These are phyloP conservation scores for Acanthoscelides obtectus DNA, from an alignment of 2,888 invertebrate genomes.

Conservation along the genomic window DNA sequence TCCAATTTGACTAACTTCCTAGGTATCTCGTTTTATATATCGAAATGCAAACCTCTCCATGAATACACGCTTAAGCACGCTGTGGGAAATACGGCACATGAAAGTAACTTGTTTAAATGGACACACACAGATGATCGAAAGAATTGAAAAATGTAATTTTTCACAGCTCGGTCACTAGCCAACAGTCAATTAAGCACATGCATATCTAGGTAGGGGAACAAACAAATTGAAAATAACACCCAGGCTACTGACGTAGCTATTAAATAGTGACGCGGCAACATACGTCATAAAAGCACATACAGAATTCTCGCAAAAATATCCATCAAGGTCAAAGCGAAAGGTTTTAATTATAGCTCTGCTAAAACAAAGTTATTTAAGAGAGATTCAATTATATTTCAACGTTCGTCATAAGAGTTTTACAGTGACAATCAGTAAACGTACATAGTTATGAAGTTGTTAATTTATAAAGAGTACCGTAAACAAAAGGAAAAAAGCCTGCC, in stretches of 20 bases:
- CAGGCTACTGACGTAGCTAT: not conserved
- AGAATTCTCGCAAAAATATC: not conserved
- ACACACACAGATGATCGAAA: not conserved
- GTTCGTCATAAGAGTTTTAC: not conserved
- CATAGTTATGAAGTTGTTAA: not conserved
- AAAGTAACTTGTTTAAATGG: no score
- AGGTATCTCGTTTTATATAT: no score
- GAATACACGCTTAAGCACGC: no score
- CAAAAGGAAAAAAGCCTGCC: not conserved
- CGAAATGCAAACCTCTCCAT: no score
- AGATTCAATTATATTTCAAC: not conserved
- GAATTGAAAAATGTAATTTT: not conserved
- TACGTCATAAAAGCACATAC: not conserved
- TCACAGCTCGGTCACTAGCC: not conserved
- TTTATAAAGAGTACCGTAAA: not conserved
- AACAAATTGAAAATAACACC: not conserved
- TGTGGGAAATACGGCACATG: no score
- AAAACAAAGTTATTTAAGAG: not conserved
- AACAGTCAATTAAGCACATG: not conserved
- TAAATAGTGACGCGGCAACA: not conserved
- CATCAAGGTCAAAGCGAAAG: not conserved
- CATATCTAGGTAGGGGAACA: not conserved
- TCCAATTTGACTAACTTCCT: no score
- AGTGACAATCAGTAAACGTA: not conserved
- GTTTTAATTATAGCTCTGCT: not conserved